phyloP scores from a whole-genome alignment of 2,113 vertebrate genomes.

The Neoarius graeffei region DNA sequence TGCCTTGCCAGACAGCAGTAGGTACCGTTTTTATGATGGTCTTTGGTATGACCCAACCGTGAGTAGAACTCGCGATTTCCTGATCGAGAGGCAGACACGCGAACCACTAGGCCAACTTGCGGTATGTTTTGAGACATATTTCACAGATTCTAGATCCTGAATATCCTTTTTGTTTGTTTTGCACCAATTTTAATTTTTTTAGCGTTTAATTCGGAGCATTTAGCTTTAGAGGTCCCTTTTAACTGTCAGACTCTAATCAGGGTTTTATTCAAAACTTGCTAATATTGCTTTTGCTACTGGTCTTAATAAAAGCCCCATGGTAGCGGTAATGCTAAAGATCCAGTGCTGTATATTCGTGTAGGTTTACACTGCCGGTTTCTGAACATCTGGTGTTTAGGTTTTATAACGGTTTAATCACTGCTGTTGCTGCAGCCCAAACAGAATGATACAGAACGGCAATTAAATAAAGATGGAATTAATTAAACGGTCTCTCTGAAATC shows the following conservation, averaged over 20 bases:
- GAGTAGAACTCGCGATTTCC: too few relatives aligned
- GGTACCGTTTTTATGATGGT: too few relatives aligned
- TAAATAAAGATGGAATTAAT: neutral
- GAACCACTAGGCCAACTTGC: too few relatives aligned
- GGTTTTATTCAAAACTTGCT: neutral
- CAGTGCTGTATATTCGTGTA: neutral
- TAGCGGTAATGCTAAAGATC: neutral
- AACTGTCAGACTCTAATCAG: neutral
- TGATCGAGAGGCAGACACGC: too few relatives aligned
- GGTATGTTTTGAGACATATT: neutral
- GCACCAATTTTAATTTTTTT: neutral
- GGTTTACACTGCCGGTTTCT: neutral
- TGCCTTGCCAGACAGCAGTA: too few relatives aligned
- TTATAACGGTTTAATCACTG: neutral
- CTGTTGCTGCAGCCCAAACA: neutral
- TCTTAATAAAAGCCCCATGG: neutral
- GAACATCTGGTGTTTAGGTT: neutral
- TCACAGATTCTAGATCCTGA: neutral
- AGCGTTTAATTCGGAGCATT: neutral
- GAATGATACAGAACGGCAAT: neutral
- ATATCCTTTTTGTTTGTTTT: neutral
- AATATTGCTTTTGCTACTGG: neutral
- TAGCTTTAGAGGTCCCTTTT: neutral
- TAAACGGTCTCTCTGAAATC: neutral
- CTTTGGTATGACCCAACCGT: too few relatives aligned